phyloP scores from a whole-genome alignment of 2,888 invertebrate species.

The Antheraea assamensis region DNA sequence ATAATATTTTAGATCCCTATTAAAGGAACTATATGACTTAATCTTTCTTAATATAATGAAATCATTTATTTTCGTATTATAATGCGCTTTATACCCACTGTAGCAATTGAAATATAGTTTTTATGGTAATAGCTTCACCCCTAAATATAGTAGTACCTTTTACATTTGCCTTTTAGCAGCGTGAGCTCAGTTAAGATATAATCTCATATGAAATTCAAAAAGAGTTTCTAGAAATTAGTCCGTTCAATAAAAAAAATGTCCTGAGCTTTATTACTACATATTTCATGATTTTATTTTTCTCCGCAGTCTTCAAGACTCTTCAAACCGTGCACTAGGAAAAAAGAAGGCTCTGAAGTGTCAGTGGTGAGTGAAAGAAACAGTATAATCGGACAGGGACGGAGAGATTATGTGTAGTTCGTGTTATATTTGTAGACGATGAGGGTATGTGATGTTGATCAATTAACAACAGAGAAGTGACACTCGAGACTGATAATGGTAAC shows the following conservation, averaged over 20 bases:
- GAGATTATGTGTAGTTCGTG: slow-evolving; percentile 68
- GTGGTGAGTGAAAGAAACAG: slow-evolving; percentile 76
- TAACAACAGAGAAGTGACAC: slow-evolving; percentile 33
- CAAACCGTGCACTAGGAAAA: slow-evolving; percentile 64
- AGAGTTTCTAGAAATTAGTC: too few species aligned
- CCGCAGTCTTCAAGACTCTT: slow-evolving; percentile 67
- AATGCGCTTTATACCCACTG: background rate
- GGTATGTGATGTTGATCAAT: slow-evolving; percentile 23
- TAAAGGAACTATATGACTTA: background rate
- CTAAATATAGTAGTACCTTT: too few species aligned
- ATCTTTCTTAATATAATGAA: background rate
- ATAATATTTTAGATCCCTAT: background rate
- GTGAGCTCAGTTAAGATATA: too few species aligned
- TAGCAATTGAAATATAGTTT: background rate
- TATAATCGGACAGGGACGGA: slow-evolving; percentile 64
- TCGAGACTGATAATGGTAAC: slow-evolving; percentile 72
- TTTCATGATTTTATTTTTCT: slow-evolving; percentile 26
- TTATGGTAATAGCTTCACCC: too few species aligned
- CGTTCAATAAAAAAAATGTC: too few species aligned
- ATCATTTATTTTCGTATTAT: background rate
- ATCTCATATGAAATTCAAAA: too few species aligned
- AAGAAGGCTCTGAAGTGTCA: slow-evolving; percentile 67
- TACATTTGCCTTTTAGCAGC: too few species aligned
- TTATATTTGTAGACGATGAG: slow-evolving; percentile 26
- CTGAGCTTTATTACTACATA: background rate